phyloP scores from a whole-genome alignment of 2,888 invertebrate genomes.

The Cerceris rybyensis region DNA sequence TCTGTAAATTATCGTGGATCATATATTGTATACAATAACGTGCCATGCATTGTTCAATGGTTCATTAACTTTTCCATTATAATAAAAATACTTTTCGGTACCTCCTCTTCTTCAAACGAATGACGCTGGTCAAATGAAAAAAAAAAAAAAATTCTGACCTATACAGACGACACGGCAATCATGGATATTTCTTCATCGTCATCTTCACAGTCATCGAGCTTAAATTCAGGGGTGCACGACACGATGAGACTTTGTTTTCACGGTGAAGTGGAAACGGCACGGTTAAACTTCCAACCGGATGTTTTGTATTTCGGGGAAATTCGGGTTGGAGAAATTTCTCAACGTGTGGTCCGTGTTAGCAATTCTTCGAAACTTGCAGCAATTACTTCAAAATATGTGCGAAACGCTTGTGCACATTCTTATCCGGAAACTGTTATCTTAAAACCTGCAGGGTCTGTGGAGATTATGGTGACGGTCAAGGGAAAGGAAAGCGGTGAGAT shows the following conservation, averaged over 20 bases:
- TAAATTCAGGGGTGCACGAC: slow-evolving; percentile 2
- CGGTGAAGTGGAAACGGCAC: slow-evolving; percentile 83
- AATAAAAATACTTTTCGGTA: no score
- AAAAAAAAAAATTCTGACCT: background rate
- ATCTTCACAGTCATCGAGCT: background rate
- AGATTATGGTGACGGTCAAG: slow-evolving; percentile 67
- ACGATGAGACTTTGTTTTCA: slow-evolving; percentile 82
- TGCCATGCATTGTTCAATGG: no score
- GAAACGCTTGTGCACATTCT: slow-evolving; percentile 81
- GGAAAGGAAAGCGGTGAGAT: slow-evolving; percentile 60
- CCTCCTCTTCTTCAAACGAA: background rate
- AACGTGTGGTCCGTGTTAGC: slow-evolving; percentile 80
- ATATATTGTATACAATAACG: no score
- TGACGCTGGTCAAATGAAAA: no score
- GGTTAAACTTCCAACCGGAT: slow-evolving; percentile 82
- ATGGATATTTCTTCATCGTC: slow-evolving; percentile 8
- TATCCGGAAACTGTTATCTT: slow-evolving; percentile 80
- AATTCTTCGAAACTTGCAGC: slow-evolving; percentile 82
- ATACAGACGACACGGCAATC: slow-evolving; percentile 22
- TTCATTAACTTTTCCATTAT: no score
- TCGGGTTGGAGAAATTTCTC: slow-evolving; percentile 77
- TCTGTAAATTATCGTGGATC: no score
- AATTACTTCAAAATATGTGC: slow-evolving; percentile 81
- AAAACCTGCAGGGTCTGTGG: slow-evolving; percentile 77
- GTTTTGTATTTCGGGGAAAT: slow-evolving; percentile 82